Conservation (phyloP, 2,113 vertebrate species). For the Hiodon alosoides region DNA sequence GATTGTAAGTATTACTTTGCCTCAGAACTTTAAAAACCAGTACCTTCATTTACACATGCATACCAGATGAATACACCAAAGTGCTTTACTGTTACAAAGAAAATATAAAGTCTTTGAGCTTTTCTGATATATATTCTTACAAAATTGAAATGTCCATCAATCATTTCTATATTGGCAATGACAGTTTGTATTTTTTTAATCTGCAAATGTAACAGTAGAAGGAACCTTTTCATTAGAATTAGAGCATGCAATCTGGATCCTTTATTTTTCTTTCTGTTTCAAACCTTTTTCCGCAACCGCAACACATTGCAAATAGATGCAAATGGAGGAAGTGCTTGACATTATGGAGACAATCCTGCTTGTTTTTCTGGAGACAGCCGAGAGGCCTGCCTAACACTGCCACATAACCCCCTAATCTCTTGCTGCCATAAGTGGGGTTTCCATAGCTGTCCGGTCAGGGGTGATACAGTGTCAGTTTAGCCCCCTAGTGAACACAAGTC, state of each 20-base stretch:
- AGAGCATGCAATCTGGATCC: conserved; percentile 32
- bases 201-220: conserved; percentile 22
- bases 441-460: conserved; percentile 53
- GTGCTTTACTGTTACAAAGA: too few species aligned
- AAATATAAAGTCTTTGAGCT: too few species aligned
- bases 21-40: too few species aligned
- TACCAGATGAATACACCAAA: too few species aligned
- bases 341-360: conserved; percentile 57
- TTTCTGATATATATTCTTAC: neutral
- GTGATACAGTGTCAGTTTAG: conserved; percentile 52
- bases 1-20: too few species aligned
- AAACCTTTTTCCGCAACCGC: conserved; percentile 45
- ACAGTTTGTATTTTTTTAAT: too few species aligned
- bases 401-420: conserved; percentile 42
- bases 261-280: conserved; percentile 52
- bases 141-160: too few species aligned
- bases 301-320: conserved; percentile 48
- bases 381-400: conserved; percentile 43
- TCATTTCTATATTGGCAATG: neutral
- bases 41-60: too few species aligned
- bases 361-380: conserved; percentile 54
- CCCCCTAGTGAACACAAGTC: conserved; percentile 57
- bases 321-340: conserved; percentile 60
- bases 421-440: conserved; percentile 45
- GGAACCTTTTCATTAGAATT: conserved; percentile 49